Evolutionary conservation across 2,797 vertebrate genomes (phyloP).

Genomic region (Acanthornis magna): DNA sequence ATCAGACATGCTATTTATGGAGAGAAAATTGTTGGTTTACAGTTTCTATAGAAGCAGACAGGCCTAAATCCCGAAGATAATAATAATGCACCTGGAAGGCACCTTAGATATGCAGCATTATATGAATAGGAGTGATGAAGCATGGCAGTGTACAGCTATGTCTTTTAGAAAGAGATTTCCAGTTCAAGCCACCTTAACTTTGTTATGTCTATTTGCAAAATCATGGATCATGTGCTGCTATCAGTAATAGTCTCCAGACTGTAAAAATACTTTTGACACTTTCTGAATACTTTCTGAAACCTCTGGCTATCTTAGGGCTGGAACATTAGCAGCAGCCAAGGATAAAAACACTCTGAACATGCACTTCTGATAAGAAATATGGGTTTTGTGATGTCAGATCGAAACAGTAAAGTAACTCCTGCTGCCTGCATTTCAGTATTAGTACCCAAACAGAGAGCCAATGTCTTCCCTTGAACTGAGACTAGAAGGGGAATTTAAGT

Average conservation of each 20-base stretch:
- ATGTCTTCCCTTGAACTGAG: neutral
- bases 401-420: neutral
- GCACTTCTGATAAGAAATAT: neutral
- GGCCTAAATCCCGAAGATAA: neutral
- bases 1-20: conserved; percentile 9
- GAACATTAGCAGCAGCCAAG: neutral
- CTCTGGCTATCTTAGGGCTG: neutral
- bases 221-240: neutral
- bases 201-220: neutral
- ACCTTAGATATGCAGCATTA: neutral
- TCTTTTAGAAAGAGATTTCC: neutral
- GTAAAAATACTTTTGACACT: neutral
- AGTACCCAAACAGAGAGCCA: neutral
- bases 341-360: neutral
- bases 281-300: too few species aligned
- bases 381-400: neutral
- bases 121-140: neutral
- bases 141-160: neutral
- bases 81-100: neutral
- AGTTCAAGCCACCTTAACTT: neutral
- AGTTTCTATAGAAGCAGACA: neutral
- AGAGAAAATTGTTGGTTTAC: neutral
- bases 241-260: neutral
- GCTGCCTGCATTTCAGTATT: neutral
- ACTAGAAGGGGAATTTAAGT: neutral